Percentiles rank a stretch among this genome's conserved stretches.
phyloP scores from a whole-genome alignment of 2,797 vertebrate species.

The Trichosurus vulpecula region DNA sequence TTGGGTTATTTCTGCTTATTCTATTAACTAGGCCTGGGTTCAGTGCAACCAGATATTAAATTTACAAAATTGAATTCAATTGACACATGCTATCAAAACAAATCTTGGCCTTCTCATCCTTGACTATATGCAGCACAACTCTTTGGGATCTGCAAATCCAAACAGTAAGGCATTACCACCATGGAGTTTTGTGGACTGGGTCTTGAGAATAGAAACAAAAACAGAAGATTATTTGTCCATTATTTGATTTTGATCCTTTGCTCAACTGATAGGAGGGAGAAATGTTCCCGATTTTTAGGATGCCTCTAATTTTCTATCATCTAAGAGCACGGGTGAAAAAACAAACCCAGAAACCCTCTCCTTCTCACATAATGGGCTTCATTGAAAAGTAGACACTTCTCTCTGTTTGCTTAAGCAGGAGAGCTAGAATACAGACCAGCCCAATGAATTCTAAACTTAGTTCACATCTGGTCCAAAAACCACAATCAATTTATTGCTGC shows the following conservation, averaged over 20 bases:
- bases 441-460: slow-evolving; percentile 83
- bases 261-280: slow-evolving; percentile 33
- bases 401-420: slow-evolving; percentile 78
- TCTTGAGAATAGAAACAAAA: slow-evolving; percentile 55
- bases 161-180: slow-evolving; percentile 35
- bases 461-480: slow-evolving; percentile 85
- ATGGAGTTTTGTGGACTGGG: slow-evolving; percentile 28
- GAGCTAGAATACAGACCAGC: slow-evolving; percentile 77
- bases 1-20: neutral
- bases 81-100: slow-evolving; percentile 5
- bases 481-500: slow-evolving; percentile 83
- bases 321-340: slow-evolving; percentile 30
- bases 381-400: slow-evolving; percentile 79
- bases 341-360: slow-evolving; percentile 59
- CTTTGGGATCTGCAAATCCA: slow-evolving; percentile 28
- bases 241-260: slow-evolving; percentile 63
- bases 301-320: slow-evolving; percentile 71
- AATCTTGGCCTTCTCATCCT: neutral
- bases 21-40: neutral
- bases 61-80: slow-evolving; percentile 15
- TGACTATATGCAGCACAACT: slow-evolving; percentile 5
- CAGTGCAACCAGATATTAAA: neutral
- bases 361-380: slow-evolving; percentile 74
- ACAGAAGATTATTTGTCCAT: slow-evolving; percentile 46
- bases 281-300: slow-evolving; percentile 51